These are phyloP conservation scores for Choreutis nemorana DNA, from an alignment of 2,888 invertebrate genomes.

Conservation along the genomic window DNA sequence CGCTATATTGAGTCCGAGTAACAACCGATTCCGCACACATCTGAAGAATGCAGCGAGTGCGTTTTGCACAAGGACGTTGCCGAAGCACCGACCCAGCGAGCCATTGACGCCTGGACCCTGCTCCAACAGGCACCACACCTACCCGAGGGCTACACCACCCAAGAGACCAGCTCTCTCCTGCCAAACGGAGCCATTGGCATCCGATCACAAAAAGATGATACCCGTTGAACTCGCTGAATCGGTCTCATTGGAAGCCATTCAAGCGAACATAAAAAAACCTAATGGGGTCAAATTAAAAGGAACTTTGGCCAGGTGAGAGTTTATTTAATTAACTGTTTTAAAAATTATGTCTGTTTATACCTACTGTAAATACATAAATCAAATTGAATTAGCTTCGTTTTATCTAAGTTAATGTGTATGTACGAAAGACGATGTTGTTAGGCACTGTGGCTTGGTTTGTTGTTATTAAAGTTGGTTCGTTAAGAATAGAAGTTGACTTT, in stretches of 20 bases:
- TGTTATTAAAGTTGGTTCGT: too few species aligned
- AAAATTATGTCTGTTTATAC: too few species aligned
- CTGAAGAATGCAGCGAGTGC: slow-evolving; percentile 58
- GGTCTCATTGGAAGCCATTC: too few species aligned
- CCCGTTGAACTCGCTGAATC: slow-evolving; percentile 26
- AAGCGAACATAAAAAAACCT: slow-evolving; percentile 14
- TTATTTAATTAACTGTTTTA: too few species aligned
- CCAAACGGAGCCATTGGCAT: slow-evolving; percentile 40
- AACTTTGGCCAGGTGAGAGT: slow-evolving; percentile 43
- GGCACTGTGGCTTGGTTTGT: too few species aligned
- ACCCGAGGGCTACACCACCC: slow-evolving; percentile 43
- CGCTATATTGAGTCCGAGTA: slow-evolving; percentile 57
- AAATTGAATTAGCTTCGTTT: too few species aligned
- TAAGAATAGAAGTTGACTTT: too few species aligned
- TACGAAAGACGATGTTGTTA: too few species aligned
- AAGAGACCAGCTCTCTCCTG: slow-evolving; percentile 44
- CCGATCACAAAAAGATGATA: slow-evolving; percentile 23
- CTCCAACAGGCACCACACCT: slow-evolving; percentile 46
- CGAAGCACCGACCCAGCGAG: slow-evolving; percentile 51
- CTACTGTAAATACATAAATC: too few species aligned
- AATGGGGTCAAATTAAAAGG: slow-evolving; percentile 42
- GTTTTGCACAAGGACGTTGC: slow-evolving; percentile 50
- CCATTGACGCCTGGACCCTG: slow-evolving; percentile 21
- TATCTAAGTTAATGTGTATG: too few species aligned
- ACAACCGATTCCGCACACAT: slow-evolving; percentile 49